Percentiles rank a stretch among this genome's conserved stretches.
Evolutionary conservation across 2,888 invertebrate species (phyloP).

Genomic region (Ctenicera cuprea): DNA sequence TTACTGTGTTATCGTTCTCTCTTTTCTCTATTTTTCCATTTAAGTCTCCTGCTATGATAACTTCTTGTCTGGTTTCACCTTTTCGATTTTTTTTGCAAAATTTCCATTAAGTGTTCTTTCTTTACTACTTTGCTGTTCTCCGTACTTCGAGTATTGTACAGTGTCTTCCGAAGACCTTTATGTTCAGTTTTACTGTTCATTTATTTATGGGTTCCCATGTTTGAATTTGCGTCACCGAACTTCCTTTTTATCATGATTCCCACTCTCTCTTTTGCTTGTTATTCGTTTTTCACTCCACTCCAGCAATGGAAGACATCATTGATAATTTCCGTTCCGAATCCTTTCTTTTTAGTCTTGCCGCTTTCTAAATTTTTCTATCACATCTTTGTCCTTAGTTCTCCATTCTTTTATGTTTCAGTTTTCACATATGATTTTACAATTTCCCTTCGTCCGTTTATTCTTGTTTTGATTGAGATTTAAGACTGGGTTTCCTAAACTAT

Average conservation of each 20-base stretch:
- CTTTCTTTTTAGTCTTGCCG: not conserved
- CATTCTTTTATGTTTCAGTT: not conserved
- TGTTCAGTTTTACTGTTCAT: not conserved
- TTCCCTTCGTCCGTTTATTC: not conserved
- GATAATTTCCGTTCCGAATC: not conserved
- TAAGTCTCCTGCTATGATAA: constrained; percentile 1
- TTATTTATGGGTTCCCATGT: not conserved
- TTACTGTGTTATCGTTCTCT: not conserved
- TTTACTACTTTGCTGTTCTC: not conserved
- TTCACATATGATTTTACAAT: not conserved
- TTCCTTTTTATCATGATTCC: constrained; percentile 1
- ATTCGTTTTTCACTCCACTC: not conserved
- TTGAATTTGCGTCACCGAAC: not conserved
- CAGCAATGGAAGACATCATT: not conserved
- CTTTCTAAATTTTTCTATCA: not conserved
- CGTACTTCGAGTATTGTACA: too few relatives aligned
- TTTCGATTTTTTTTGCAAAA: not conserved
- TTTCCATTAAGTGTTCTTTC: not conserved
- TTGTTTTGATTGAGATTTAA: not conserved
- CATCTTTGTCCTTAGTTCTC: not conserved
- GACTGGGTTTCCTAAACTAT: not conserved
- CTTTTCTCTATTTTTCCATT: not conserved
- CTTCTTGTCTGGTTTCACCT: not conserved
- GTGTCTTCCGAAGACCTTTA: not conserved
- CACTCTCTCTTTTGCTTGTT: not conserved